Base-by-base conservation (phyloP, 2,888 invertebrate species). In the Drosophila affinis region DNA sequence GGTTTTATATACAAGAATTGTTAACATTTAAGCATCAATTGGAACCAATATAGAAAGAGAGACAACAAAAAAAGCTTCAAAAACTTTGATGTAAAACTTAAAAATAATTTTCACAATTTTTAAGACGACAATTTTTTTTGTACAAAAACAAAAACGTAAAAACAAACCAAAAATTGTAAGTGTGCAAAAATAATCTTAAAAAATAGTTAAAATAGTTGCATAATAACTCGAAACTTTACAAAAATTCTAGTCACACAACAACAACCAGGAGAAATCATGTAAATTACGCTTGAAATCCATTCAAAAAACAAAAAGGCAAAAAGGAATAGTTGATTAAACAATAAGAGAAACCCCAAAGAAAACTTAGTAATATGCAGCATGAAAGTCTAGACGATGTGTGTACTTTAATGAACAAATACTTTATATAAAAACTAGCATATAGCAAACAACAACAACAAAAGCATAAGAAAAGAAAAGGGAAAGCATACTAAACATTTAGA, bases 11-110 rank as follows among this genome's bases (percentile, higher is more conserved):
- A 82, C 70, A 85, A 74, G 62, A 85, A 81, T 78, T 81, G 88
- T 89, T 90, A 90, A 89, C 79, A 89, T 78, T 58, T 85, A 89
- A 89, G 88, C 90, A 90, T 87, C 81, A 87, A 90, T 90, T 89
- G 90, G 89, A 90, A 88, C 90, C 90, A 85, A 88, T 29, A 29
- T 29, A 29, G 9, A 88, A 81, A 2, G 77, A 80, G 39, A 89
- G 82, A 89, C 89, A 85, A 87, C 79, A 86, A 45, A 39, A 45
- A 39, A 39, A 39, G 14, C 39, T 39, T 39, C 48, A 64, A 48
- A 60, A 72, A 62, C 76, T 67, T 65, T 39, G 39, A 39, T 39
- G 39, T 39, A 39, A 51, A 70, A 79, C 72, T 76, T 83, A 62
- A 81, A 81, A 72, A 86, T 81, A 85, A 81, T 81, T 85, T 88